Evolutionary conservation across 1,140 invertebrate genomes (phyloP).

Genomic region (Sarcophaga bullata): DNA sequence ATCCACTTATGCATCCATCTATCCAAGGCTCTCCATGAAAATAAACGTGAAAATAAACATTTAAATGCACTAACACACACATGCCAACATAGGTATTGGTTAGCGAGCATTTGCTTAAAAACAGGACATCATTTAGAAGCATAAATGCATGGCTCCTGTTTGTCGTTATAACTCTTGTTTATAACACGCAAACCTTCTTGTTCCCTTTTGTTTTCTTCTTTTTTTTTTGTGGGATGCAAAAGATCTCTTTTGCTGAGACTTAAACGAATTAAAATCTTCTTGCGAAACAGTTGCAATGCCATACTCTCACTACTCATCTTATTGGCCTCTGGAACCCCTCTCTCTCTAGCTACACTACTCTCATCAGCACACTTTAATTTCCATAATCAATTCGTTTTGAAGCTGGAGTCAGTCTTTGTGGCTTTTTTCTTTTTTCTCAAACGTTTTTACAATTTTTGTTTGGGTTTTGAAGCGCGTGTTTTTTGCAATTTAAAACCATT

Average conservation of each 20-base stretch:
- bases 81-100: too few species aligned
- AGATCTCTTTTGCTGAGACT: background rate
- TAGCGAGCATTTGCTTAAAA: background rate
- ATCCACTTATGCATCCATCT: slow-evolving; percentile 23
- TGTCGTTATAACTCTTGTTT: slow-evolving; percentile 31
- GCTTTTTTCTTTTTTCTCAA: background rate
- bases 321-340: background rate
- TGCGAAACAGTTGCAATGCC: too few species aligned
- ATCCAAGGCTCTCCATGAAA: background rate
- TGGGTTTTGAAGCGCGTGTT: slow-evolving; percentile 29
- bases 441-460: background rate
- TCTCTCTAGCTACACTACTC: background rate
- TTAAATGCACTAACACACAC: background rate
- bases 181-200: slow-evolving; percentile 17
- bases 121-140: slow-evolving; percentile 36
- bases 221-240: background rate
- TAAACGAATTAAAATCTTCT: slow-evolving; percentile 27
- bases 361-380: slow-evolving; percentile 1
- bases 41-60: background rate
- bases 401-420: too few species aligned
- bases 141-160: slow-evolving; percentile 36
- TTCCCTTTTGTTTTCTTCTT: too few species aligned
- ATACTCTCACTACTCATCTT: background rate
- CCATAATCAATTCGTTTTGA: slow-evolving; percentile 28
- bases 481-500: slow-evolving; percentile 33